Evolutionary conservation across 2,113 vertebrate species (phyloP).

Genomic region (Tupaia tana): DNA sequence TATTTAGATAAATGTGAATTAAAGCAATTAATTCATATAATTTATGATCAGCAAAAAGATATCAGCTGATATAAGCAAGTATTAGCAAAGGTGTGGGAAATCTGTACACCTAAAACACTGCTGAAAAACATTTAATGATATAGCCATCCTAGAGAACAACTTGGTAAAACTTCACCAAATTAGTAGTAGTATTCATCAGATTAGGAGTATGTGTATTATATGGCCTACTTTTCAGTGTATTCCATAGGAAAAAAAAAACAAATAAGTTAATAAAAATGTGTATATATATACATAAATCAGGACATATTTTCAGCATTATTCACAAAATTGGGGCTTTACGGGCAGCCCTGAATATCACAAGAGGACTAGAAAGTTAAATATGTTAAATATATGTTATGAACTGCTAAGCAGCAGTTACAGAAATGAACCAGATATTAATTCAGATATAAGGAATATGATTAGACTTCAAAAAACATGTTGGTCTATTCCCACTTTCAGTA

Average conservation of each 20-base stretch:
- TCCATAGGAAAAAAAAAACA: background rate
- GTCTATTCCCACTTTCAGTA: background rate
- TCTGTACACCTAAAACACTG: background rate
- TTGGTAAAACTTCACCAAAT: background rate
- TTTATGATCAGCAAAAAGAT: background rate
- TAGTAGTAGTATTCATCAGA: background rate
- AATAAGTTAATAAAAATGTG: background rate
- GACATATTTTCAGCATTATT: background rate
- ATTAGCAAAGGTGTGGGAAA: background rate
- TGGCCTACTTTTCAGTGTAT: background rate
- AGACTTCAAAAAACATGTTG: background rate
- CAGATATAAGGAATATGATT: background rate
- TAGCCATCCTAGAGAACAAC: background rate
- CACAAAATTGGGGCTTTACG: background rate
- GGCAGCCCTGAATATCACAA: background rate
- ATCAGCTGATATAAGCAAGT: background rate
- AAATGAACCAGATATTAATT: background rate
- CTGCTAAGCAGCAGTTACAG: background rate
- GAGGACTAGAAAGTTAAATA: background rate
- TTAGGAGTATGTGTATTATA: background rate
- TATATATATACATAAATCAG: background rate
- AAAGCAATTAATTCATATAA: background rate
- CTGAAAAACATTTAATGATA: background rate
- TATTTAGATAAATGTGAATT: background rate
- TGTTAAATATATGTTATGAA: background rate